These are phyloP conservation scores for Chelonia mydas DNA, from an alignment of 2,797 vertebrate species.

Conservation along the genomic window DNA sequence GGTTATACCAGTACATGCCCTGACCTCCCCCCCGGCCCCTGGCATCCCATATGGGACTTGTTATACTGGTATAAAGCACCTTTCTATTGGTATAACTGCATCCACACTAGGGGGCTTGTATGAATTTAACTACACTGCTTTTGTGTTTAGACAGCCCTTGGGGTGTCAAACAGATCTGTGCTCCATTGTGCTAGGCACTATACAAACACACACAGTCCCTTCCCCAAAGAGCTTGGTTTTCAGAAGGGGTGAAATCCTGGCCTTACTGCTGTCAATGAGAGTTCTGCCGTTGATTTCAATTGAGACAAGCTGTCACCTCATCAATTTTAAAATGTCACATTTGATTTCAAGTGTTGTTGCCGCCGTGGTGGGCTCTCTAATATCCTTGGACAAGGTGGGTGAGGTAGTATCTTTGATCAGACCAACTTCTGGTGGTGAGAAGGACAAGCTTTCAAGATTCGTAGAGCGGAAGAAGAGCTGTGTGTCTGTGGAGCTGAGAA, in stretches of 20 bases:
- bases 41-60: neutral
- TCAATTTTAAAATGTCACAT: neutral
- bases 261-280: neutral
- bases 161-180: neutral
- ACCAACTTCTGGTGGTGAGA: neutral
- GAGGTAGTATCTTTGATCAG: neutral
- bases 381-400: too few relatives aligned
- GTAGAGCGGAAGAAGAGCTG: too few relatives aligned
- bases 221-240: neutral
- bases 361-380: neutral
- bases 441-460: neutral
- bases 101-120: neutral
- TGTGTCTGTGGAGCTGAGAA: too few relatives aligned
- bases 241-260: neutral
- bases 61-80: neutral
- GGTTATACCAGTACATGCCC: neutral
- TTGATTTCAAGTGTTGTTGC: neutral
- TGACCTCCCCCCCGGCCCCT: too few relatives aligned
- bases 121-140: neutral
- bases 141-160: neutral
- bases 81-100: neutral
- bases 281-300: neutral
- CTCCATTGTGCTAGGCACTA: neutral
- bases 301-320: neutral
- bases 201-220: neutral